Conservation (phyloP, 2,888 invertebrate species). For the Phymatocera aterrima region DNA sequence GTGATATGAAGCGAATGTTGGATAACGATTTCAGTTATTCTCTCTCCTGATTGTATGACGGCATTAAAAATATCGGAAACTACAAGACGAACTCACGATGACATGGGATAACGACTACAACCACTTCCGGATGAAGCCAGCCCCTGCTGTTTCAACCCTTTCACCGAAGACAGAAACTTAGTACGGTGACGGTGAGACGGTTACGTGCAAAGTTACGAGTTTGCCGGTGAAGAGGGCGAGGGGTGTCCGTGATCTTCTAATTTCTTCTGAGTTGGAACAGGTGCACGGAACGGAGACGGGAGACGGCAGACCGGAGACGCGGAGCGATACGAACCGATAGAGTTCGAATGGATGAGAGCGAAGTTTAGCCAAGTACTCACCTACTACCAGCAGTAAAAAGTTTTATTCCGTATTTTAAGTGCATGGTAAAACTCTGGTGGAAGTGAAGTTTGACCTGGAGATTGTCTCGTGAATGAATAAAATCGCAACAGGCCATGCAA, state of each 20-base stretch:
- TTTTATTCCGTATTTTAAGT: constrained; percentile 22
- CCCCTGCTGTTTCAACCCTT: constrained; percentile 5
- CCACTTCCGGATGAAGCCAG: constrained; percentile 17
- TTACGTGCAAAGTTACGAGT: constrained; percentile 25
- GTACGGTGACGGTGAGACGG: background rate
- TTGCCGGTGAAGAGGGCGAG: too few species aligned
- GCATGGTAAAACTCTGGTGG: background rate
- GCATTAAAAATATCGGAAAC: too few species aligned
- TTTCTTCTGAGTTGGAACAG: constrained; percentile 9
- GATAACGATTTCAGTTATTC: background rate
- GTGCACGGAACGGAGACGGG: background rate
- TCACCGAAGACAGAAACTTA: background rate
- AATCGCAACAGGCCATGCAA: background rate
- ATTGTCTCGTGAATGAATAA: background rate
- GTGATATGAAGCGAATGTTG: background rate
- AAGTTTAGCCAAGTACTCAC: constrained; percentile 7
- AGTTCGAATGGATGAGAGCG: constrained; percentile 6
- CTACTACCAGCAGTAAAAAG: background rate
- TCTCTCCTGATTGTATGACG: background rate
- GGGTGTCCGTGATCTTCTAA: constrained; percentile 13
- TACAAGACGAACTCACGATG: background rate
- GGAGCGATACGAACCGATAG: background rate
- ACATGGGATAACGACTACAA: constrained; percentile 7
- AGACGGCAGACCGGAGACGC: too few species aligned
- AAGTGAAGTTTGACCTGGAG: background rate